Conservation (phyloP, 2,888 invertebrate genomes). For the Chesias legatella region DNA sequence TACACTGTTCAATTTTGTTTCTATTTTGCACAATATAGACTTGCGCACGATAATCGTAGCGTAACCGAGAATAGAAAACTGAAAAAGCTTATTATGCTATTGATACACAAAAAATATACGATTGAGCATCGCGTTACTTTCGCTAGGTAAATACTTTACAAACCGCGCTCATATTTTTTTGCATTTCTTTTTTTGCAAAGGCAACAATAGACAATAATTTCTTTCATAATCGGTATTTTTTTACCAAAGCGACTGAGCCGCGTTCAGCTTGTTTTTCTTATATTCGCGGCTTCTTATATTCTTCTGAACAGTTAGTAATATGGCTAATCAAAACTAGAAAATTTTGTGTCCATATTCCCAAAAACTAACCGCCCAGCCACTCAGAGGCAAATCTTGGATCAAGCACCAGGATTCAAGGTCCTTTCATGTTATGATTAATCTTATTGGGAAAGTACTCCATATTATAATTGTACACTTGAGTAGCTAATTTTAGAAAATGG, state of each 20-base stretch:
- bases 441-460: too few relatives aligned
- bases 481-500: too few relatives aligned
- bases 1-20: too few relatives aligned
- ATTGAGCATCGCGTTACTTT: conserved; percentile 40
- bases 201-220: neutral
- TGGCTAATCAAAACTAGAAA: conserved; percentile 24
- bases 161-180: neutral
- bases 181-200: neutral
- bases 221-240: too few relatives aligned
- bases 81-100: conserved; percentile 27
- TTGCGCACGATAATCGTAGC: conserved; percentile 31
- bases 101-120: conserved; percentile 31
- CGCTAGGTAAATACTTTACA: conserved; percentile 25
- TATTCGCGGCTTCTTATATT: too few relatives aligned
- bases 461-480: too few relatives aligned
- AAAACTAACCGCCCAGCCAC: conserved; percentile 22
- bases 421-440: neutral
- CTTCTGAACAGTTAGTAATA: conserved; percentile 1
- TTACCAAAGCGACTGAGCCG: too few relatives aligned
- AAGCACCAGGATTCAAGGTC: conserved; percentile 16
- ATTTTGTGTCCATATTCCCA: conserved; percentile 13
- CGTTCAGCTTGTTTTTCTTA: too few relatives aligned
- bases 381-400: conserved; percentile 1
- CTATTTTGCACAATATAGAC: conserved; percentile 17
- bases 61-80: conserved; percentile 31